Conservation (phyloP, 2,797 vertebrate species). For the Morelia viridis region DNA sequence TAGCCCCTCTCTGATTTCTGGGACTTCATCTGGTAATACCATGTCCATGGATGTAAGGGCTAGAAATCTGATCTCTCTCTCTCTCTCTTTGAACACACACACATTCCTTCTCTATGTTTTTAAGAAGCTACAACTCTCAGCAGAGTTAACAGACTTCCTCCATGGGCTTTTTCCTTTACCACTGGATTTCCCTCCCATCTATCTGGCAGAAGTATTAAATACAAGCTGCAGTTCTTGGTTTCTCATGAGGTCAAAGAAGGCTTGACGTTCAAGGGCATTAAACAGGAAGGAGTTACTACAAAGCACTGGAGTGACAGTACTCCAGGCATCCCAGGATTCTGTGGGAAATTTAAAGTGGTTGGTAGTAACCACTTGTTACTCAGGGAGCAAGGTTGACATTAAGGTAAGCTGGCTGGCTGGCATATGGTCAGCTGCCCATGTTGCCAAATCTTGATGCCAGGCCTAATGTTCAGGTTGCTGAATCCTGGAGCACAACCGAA, state of each 20-base stretch:
- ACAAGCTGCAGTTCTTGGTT: background rate
- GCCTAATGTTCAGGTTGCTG: no score
- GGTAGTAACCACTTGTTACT: background rate
- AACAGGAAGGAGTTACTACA: no score
- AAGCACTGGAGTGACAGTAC: no score
- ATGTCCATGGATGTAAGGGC: background rate
- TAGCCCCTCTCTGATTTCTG: background rate
- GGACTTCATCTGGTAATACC: background rate
- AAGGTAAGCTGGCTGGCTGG: background rate
- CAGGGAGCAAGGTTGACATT: background rate
- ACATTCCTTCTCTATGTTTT: background rate
- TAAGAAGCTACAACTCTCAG: background rate
- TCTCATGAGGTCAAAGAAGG: background rate
- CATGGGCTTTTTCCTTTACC: background rate
- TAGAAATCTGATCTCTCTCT: background rate
- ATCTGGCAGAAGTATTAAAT: no score
- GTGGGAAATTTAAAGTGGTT: no score
- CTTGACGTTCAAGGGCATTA: no score
- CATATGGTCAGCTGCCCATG: background rate
- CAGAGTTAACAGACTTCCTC: background rate
- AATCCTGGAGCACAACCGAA: no score
- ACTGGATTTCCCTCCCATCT: background rate
- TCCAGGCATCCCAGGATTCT: background rate
- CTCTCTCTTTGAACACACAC: no score
- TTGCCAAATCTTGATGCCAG: background rate